Conservation (phyloP, 30 jellyfish, hydroid and myxozoan genomes). For the Aurelia sp. region DNA sequence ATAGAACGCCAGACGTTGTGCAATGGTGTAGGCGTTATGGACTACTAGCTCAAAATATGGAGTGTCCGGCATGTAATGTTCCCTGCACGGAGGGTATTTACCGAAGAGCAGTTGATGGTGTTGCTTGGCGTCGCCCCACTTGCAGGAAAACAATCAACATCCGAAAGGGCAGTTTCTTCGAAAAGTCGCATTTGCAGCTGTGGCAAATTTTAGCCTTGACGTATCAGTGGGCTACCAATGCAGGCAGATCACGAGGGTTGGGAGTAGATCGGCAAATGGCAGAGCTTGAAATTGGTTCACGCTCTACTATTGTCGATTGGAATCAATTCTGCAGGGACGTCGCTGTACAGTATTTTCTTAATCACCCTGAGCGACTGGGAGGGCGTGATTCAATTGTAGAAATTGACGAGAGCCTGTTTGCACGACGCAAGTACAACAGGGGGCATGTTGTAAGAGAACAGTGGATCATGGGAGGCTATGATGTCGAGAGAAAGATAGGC, state of each 20-base stretch:
- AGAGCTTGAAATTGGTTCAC: slow-evolving; percentile 27
- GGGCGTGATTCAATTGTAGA: slow-evolving; percentile 34
- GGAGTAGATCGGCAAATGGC: slow-evolving; percentile 11
- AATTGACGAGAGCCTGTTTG: slow-evolving; percentile 46
- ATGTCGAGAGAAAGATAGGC: slow-evolving; percentile 24
- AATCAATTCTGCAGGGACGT: slow-evolving; percentile 47
- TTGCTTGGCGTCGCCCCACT: neutral
- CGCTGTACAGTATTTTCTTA: slow-evolving; percentile 17
- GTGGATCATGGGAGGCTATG: slow-evolving; percentile 55
- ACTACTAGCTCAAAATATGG: neutral
- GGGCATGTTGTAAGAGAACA: slow-evolving; percentile 44
- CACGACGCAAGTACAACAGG: slow-evolving; percentile 55
- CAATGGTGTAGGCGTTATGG: slow-evolving; percentile 1
- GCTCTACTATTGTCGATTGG: slow-evolving; percentile 33
- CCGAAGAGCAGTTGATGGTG: neutral
- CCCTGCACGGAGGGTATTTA: neutral
- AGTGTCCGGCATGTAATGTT: neutral
- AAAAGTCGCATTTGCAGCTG: slow-evolving; percentile 2
- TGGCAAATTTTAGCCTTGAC: slow-evolving; percentile 7
- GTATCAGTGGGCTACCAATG: neutral
- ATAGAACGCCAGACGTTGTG: neutral
- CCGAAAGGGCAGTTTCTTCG: slow-evolving; percentile 16
- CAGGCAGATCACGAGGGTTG: slow-evolving; percentile 36
- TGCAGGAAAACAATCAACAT: neutral
- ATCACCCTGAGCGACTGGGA: slow-evolving; percentile 32